Conservation (phyloP, 1,140 invertebrate species). For the Tigriopus japonicus region DNA sequence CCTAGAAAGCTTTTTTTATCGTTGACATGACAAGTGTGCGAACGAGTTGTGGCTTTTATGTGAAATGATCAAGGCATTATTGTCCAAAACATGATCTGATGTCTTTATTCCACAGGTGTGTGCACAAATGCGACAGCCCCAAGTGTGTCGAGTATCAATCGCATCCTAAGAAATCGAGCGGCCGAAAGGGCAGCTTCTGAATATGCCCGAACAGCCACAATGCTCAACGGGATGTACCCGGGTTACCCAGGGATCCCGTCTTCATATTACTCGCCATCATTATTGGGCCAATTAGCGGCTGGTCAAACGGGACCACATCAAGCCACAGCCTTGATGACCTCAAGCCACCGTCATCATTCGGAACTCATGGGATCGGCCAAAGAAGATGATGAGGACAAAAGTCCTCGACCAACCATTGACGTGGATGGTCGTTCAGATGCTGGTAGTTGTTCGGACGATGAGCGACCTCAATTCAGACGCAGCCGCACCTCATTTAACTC, state of each 20-base stretch:
- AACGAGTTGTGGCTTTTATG: neutral
- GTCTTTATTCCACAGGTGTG: constrained; percentile 38
- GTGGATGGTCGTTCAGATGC: neutral
- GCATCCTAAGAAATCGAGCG: constrained; percentile 70
- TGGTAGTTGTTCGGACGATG: neutral
- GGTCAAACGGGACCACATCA: neutral
- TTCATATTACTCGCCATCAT: neutral
- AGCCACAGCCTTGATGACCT: neutral
- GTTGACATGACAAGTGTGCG: neutral
- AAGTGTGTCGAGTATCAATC: constrained; percentile 78
- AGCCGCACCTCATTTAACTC: constrained; percentile 97
- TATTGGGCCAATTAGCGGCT: neutral
- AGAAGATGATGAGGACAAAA: neutral
- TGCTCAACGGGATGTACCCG: neutral
- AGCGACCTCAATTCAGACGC: constrained; percentile 53
- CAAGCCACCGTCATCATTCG: neutral
- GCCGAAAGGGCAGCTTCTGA: constrained; percentile 81
- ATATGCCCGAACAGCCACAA: constrained; percentile 56
- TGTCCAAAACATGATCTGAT: neutral
- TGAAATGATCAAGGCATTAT: neutral
- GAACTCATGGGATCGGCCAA: neutral
- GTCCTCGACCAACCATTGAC: neutral
- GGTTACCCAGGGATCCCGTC: neutral
- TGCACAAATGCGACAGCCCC: constrained; percentile 70
- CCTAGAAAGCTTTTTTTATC: neutral